Evolutionary conservation across 1,140 invertebrate species (phyloP), one percentile per base, ranked within the genome.

Genomic region (Protaetia brevitarsis): DNA sequence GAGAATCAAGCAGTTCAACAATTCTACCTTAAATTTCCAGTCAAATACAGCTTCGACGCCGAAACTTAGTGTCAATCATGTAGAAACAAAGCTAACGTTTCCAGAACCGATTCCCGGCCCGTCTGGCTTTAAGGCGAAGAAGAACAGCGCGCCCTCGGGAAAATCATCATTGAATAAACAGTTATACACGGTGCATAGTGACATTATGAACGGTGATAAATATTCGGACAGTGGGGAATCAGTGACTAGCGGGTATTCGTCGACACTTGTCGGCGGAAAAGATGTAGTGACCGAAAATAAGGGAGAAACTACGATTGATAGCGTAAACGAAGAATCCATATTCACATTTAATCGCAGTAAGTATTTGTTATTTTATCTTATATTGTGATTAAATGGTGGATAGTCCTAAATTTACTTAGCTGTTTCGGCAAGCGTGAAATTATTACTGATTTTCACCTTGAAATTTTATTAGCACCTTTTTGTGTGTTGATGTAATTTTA

Each of bases 201-300:
- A 61, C 7, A 11, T 61, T 19, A 26, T 65, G 34, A 73, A 75
- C 66, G 73, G 70, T 63, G 71, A 76, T 57, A 68, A 70, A 11
- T 63, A 77, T 64, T 75, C 76, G n/a, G 74, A 76, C 59, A 77
- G 76, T 72, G 76, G 73, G 63, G 77, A 77, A 68, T 76, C 76
- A 29, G 41, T 45, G 41, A 77, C 75, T 26, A 78, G 77, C 73
- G 77, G 73, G n/a, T 78, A 77, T 68, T 78, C 76, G 21, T 76
- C 76, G 19, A 68, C 71, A 57, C 63, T 68, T 41, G 65, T 76
- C 10, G 68, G 72, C 28, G 73, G 71, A 45, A 76, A 74, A 65
- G 72, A 74, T 45, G 61, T 67, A 16, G 63, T 66, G 13, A 62
- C 67, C 34, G 68, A 72, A 41, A 64, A 31, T 63, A 69, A 51